Evolutionary conservation across 2,888 invertebrate species (phyloP).

Genomic region (Tipula lateralis): DNA sequence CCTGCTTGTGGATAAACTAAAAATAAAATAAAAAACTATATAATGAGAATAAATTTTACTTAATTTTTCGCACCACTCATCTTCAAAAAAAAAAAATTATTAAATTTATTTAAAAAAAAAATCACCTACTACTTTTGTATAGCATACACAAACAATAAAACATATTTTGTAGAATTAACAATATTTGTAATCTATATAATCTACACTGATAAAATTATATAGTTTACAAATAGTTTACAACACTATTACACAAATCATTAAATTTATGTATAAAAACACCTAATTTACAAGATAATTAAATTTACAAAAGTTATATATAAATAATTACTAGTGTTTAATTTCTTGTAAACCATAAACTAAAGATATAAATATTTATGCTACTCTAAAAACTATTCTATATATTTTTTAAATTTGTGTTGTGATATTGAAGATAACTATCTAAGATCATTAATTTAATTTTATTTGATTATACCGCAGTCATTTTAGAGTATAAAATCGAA

Average conservation of each 20-base stretch:
- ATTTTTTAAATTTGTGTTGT: not conserved
- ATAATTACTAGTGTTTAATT: conserved; percentile 7
- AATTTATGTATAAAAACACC: not conserved
- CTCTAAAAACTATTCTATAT: not conserved
- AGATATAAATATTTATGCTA: not conserved
- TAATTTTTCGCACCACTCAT: not conserved
- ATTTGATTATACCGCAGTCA: not conserved
- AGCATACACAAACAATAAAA: not conserved
- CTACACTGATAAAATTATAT: not conserved
- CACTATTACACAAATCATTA: not conserved
- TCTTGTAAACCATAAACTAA: not conserved
- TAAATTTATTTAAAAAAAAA: not conserved
- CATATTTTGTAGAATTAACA: not conserved
- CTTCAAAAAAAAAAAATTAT: not conserved
- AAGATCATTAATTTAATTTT: not conserved
- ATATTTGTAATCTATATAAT: not conserved
- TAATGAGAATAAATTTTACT: not conserved
- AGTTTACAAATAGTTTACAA: not conserved
- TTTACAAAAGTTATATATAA: conserved; percentile 11
- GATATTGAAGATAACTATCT: not conserved
- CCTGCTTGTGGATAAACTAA: conserved; percentile 38
- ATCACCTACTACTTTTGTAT: not conserved
- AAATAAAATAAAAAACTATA: conserved; percentile 36
- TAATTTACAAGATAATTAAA: not conserved
- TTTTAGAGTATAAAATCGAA: not conserved